Conservation (phyloP, 2,113 vertebrate genomes). For the Gopherus flavomarginatus region DNA sequence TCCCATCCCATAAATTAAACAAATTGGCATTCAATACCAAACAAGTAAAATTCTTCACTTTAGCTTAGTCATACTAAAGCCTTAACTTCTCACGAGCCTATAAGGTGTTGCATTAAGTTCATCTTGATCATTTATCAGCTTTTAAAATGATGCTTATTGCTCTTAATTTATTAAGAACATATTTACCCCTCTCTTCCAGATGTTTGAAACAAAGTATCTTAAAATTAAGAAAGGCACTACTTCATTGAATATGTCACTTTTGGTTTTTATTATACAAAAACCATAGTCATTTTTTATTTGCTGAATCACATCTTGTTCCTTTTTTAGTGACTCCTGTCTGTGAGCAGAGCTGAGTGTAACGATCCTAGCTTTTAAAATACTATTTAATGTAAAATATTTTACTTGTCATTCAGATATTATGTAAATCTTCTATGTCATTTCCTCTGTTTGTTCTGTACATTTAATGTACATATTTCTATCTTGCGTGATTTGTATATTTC, state of each 20-base stretch:
- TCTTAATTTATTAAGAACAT: constrained; percentile 84
- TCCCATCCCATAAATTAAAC: constrained; percentile 23
- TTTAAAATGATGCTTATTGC: constrained; percentile 61
- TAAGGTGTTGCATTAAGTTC: constrained; percentile 56
- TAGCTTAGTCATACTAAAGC: constrained; percentile 62
- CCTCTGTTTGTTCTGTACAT: constrained; percentile 85
- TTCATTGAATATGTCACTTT: constrained; percentile 81
- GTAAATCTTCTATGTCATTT: constrained; percentile 84
- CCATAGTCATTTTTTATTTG: constrained; percentile 70
- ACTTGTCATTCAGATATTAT: constrained; percentile 83
- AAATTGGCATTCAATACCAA: constrained; percentile 43
- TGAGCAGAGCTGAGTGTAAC: constrained; percentile 80
- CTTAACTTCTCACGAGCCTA: constrained; percentile 62
- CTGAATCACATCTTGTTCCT: constrained; percentile 77
- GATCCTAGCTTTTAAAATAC: constrained; percentile 81
- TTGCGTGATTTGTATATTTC: constrained; percentile 89
- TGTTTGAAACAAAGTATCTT: constrained; percentile 76
- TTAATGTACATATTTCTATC: constrained; percentile 88
- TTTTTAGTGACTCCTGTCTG: constrained; percentile 75
- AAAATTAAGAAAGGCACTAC: constrained; percentile 81
- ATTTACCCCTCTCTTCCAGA: constrained; percentile 76
- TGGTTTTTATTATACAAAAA: constrained; percentile 86
- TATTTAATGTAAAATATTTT: constrained; percentile 91
- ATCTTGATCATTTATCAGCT: constrained; percentile 59
- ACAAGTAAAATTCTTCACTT: constrained; percentile 40